Base-by-base conservation (phyloP, 2,888 invertebrate genomes). In the Hipparchia sbordonii region DNA sequence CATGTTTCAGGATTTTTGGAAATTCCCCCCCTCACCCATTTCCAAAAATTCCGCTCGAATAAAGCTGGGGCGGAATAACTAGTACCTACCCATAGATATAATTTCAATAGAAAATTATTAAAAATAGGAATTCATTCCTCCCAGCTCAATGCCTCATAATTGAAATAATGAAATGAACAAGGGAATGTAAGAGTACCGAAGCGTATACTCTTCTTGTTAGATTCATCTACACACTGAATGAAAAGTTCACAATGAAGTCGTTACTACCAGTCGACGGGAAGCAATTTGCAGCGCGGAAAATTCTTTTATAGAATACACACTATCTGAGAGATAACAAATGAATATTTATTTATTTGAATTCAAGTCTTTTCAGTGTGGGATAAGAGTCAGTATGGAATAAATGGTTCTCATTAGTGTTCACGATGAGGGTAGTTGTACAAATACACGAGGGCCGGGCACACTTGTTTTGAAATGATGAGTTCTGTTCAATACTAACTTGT, bases 271-370 rank as follows among this genome's bases (percentile, higher is more conserved):
- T 82, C 80, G 79, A 78, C 73, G 80, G 81, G 79, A 79, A 80
- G 82, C 84, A 86, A 86, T 86, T 86, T 84, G 81, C 79, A 77
- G 77, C 79, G 77, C 79, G 82, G 77, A 76, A 79, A 83, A 81
- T 83, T 82, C 82, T 82, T 82, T 80, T 73, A 77, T 78, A 78
- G 77, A 78, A 80, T 77, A 77, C 74, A 69, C 70, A 70, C 72
- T 63, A 12, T 7, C 63, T 52, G 1, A 33, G 59, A 70, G 72
- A 67, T 71, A 51, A 70, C 57, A 60, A 13, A 10, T 39, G 39
- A 51, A 8, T 46, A 63, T 23, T 10, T n/a, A 48, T n/a, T 54
- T 23, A 70, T 6, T 8, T 39, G 8, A 74, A 73, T 56, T 48
- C 67, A 65, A 52, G 13, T 45, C 69, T 60, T 76, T 62, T 57